Base-by-base conservation (phyloP, 2,113 vertebrate species). In the Eudyptes chrysolophus region DNA sequence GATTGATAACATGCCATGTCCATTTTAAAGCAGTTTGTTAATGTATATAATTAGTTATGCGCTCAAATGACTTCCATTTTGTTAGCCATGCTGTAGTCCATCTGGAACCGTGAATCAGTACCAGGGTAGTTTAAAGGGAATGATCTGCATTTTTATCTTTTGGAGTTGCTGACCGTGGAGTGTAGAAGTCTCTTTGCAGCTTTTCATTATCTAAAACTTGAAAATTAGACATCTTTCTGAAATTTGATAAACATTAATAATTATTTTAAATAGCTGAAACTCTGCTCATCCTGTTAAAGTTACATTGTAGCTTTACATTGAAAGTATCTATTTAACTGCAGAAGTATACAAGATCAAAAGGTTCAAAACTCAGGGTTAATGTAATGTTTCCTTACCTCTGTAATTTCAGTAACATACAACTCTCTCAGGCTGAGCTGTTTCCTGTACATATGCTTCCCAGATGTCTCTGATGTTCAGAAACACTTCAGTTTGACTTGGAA, bases 391-490 rank as follows among this genome's bases (percentile, higher is more conserved):
- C 93, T 89, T 55, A 34, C 79, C 96, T 85, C 76, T 90, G 87
- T 20, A 84, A 21, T 58, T 75, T 64, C 83, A 79, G 92, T 84
- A 87, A 61, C 74, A 19, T 69, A 48, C 81, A 93, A 13, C 83
- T 68, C 85, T 90, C 62, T 83, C 90, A 90, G 95, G 58, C 94
- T 90, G 94, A 83, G 83, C 84, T 77, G 58, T 49, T 92, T 74
- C 84, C 96, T 96, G 89, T 25, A 75, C 97, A 68, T 86, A 75
- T 94, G 97, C 93, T 93, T 52, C 92, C 96, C 97, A 94, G 52
- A 84, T 96, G 96, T 72, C 64, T 84, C 77, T 84, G 83, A 36
- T 87, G 81, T 44, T 86, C 95, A 95, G 52, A 42, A 95, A 78
- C 86, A 18, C 61, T 93, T 77, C 55, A 34, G 44, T 62, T 84